Evolutionary conservation across 2,888 invertebrate species (phyloP).

Genomic region (Xanthorhoe designata): DNA sequence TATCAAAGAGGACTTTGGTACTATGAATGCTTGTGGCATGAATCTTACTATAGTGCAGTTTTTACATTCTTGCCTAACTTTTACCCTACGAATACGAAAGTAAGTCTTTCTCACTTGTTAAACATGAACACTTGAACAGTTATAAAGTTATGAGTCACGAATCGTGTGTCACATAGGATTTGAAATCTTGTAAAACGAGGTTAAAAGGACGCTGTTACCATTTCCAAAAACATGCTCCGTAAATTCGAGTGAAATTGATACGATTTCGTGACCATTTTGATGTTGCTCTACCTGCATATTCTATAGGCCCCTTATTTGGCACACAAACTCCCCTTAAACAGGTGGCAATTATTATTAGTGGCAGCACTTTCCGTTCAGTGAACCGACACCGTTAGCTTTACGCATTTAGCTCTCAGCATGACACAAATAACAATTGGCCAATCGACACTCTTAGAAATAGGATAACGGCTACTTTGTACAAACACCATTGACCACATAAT

Average conservation of each 20-base stretch:
- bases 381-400: constrained; percentile 82
- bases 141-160: constrained; percentile 21
- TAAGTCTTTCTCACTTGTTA: neutral
- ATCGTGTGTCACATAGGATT: constrained; percentile 20
- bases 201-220: constrained; percentile 1
- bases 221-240: neutral
- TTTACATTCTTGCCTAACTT: neutral
- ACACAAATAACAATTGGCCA: constrained; percentile 80
- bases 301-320: constrained; percentile 38
- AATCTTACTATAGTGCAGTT: neutral
- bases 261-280: constrained; percentile 13
- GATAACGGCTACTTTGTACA: constrained; percentile 40
- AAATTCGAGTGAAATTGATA: constrained; percentile 20
- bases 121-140: neutral
- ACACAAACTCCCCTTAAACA: constrained; percentile 69
- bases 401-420: constrained; percentile 81
- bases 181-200: constrained; percentile 11
- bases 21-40: neutral
- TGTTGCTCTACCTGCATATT: constrained; percentile 20
- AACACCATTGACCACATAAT: constrained; percentile 2
- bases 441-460: constrained; percentile 61
- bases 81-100: neutral
- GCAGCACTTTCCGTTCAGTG: constrained; percentile 79
- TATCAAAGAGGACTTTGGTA: too few relatives aligned
- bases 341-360: constrained; percentile 79